Base-by-base conservation (phyloP, 1,140 invertebrate genomes). In the Philotrypesis tridentata region DNA sequence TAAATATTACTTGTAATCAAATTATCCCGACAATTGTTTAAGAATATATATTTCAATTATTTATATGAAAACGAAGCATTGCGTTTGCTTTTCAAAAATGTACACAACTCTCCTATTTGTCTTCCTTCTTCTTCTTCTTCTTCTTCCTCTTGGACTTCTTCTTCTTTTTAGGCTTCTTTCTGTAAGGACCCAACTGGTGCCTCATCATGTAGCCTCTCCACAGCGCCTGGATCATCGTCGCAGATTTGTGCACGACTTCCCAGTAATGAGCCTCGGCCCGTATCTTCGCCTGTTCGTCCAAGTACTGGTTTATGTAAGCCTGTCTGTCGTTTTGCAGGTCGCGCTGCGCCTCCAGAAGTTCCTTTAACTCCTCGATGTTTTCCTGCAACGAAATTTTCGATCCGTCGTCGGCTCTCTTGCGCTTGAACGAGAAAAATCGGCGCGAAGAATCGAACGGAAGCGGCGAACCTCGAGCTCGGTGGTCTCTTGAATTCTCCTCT, bases 21-120 rank as follows among this genome's bases (percentile, higher is more conserved):
- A 82, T 33, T 90, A 87, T 87, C 85, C 87, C 84, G 87, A 87
- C 86, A 86, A 88, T 90, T 90, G 89, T 90, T 91, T 91, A 89
- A 90, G 86, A 89, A 90, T 91, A 91, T 90, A 71, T 71, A 68
- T 90, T 89, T 90, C 87, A 90, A 88, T 91, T 89, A 91, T 91
- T 92, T 91, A 90, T 90, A 91, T 85, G 87, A 72, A 89, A 40
- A 85, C 27, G 43, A 67, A 61, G 12, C 43, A 43, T 25, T 76
- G 7, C 21, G 1, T 79, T 65, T 14, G 43, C 33, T 14, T 61
- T 79, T 73, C 12, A 23, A 6, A 68, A 68, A 3, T 12, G 25
- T 11, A 37, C 14, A 65, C 17, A 31, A 65, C 21, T 40, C 60
- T 27, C 7, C 65, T 8, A 61, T 61, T 25, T 21, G n/a, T n/a